Evolutionary conservation across 2,113 vertebrate species (phyloP).

Genomic region (Microtus richardsoni): DNA sequence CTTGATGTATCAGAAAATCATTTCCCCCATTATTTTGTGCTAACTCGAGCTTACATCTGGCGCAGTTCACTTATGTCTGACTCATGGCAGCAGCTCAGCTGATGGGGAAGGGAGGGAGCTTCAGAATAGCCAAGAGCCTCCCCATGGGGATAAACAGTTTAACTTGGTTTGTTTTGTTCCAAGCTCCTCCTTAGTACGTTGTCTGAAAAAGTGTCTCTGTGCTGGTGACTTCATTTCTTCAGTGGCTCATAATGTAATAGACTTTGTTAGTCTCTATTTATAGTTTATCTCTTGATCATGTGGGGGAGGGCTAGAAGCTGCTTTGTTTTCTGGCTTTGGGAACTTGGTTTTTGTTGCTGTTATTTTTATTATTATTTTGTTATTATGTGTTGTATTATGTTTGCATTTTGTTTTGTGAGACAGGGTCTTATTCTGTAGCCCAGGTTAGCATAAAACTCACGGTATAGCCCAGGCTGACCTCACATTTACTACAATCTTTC

Average conservation of each 20-base stretch:
- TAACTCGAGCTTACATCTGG: constrained; percentile 29
- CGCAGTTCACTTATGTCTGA: constrained; percentile 61
- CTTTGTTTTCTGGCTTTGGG: not conserved
- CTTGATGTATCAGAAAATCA: constrained; percentile 11
- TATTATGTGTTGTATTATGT: not conserved
- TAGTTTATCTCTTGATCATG: constrained; percentile 8
- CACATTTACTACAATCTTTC: not conserved
- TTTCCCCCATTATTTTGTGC: constrained; percentile 54
- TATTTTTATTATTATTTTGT: not conserved
- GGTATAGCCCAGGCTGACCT: not conserved
- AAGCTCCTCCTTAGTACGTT: constrained; percentile 21
- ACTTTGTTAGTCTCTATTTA: constrained; percentile 48
- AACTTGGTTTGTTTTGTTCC: constrained; percentile 63
- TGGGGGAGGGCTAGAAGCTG: not conserved
- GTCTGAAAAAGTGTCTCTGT: constrained; percentile 51
- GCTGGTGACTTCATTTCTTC: constrained; percentile 58
- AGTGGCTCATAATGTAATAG: not conserved
- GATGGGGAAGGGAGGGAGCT: constrained; percentile 66
- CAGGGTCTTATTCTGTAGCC: not conserved
- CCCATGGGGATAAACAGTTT: constrained; percentile 56
- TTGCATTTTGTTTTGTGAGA: not conserved
- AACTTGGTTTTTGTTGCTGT: not conserved
- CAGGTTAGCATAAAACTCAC: not conserved
- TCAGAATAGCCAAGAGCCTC: constrained; percentile 60
- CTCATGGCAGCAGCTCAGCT: constrained; percentile 68